Base-by-base conservation (phyloP, 2,888 invertebrate species). In the Macrophya annulata region DNA sequence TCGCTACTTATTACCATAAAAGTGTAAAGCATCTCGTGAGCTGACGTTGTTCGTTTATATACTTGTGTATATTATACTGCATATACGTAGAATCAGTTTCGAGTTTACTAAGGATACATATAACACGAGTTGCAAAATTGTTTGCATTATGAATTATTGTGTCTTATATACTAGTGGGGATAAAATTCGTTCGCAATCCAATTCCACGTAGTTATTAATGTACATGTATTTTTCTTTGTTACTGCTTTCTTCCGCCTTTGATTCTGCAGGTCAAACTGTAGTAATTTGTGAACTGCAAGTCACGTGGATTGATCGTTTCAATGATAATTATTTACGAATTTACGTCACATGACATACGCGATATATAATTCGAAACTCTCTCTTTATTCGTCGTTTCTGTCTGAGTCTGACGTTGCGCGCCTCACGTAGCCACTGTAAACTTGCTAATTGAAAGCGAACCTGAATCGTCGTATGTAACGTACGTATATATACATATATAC, bases 291-390 rank as follows among this genome's bases (percentile, higher is more conserved):
- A 51, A 51, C 51, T 17, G 6, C 51, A n/a, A n/a, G 51, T 51
- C 51, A 51, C 17, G 51, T 17, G n/a, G 51, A n/a, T n/a, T 6
- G 51, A 17, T n/a, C 17, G 51, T 17, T 51, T 6, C 31, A 31
- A 31, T 51, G 6, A 51, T 62, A 62, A 55, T 55, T 62, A 71
- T 8, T 17, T 12, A 71, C 40, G 40, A 55, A 72, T 85, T 31
- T 55, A 71, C 59, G 79, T 65, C 21, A 40, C 40, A n/a, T 12
- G 31, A 51, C 15, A 17, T n/a, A n/a, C n/a, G n/a, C n/a, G n/a
- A n/a, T n/a, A n/a, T n/a, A n/a, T n/a, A n/a, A n/a, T 17, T 31
- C 21, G 76, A 51, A 77, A 77, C 77, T 77, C 55, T 77, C 76
- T 77, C 25, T 77, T 0, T 3, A 43, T 15, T 17, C 31, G 8